Evolutionary conservation across 2,113 vertebrate species (phyloP).

Genomic region (Actenoides hombroni): DNA sequence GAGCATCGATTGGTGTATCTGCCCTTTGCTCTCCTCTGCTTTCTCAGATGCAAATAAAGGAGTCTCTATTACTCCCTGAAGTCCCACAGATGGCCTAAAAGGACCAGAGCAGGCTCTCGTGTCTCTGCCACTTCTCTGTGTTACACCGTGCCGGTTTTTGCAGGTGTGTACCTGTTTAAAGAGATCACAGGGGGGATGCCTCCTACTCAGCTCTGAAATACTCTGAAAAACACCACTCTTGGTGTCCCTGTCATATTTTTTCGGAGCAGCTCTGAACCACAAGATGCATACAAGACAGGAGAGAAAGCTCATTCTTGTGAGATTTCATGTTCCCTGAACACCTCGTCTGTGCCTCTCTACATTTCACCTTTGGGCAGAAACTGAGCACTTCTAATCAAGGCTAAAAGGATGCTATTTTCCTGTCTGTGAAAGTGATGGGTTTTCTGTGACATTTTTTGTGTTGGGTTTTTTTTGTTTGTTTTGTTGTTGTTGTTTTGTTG

Average conservation of each 20-base stretch:
- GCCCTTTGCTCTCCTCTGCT: neutral
- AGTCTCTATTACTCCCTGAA: neutral
- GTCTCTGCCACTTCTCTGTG: neutral
- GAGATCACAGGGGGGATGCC: fast-evolving
- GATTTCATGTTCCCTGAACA: neutral
- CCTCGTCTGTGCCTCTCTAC: neutral
- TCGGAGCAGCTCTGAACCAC: neutral
- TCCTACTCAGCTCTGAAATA: neutral
- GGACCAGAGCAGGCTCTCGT: neutral
- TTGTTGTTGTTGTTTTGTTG: neutral
- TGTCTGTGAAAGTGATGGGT: neutral
- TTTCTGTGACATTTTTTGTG: neutral
- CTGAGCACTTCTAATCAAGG: neutral
- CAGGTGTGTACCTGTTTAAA: neutral
- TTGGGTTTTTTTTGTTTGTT: neutral
- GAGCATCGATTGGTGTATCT: neutral
- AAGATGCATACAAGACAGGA: neutral
- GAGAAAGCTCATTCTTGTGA: neutral
- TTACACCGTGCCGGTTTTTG: neutral
- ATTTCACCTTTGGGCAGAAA: neutral
- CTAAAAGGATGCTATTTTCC: neutral
- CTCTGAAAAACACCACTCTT: neutral
- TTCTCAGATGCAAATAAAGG: neutral
- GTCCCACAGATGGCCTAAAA: neutral
- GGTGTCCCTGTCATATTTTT: neutral